Evolutionary conservation across 2,113 vertebrate species (phyloP).

Genomic region (Psittacula cyanocephala): DNA sequence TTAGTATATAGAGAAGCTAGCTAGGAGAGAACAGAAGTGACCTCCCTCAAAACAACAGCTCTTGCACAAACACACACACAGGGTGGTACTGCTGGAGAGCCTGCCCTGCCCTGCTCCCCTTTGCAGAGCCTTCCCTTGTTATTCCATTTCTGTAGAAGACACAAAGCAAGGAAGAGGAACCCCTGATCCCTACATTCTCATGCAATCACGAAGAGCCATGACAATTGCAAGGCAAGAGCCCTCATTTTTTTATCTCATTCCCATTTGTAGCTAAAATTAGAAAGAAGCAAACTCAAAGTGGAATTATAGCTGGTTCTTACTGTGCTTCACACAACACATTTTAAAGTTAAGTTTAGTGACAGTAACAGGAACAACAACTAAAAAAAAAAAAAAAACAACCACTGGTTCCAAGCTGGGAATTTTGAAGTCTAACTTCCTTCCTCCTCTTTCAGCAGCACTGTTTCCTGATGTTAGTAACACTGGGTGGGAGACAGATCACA

Average conservation of each 20-base stretch:
- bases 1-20: neutral
- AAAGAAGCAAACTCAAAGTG: neutral
- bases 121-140: neutral
- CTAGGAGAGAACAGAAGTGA: neutral
- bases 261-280: neutral
- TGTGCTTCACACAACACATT: neutral
- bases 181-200: neutral
- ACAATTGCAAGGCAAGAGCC: neutral
- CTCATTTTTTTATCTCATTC: neutral
- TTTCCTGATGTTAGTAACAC: neutral
- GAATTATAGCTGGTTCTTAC: neutral
- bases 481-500: neutral
- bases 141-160: neutral
- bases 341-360: neutral
- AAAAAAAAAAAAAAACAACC: neutral
- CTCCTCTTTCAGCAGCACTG: neutral
- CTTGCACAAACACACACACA: neutral
- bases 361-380: neutral
- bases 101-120: accelerated
- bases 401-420: neutral
- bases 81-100: neutral
- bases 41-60: neutral
- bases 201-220: neutral
- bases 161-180: neutral
- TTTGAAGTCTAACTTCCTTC: neutral